A percentile compares a stretch with the other conserved stretches of the same genome.
phyloP scores from a whole-genome alignment of 2,888 invertebrate genomes.

The Plusia festucae region DNA sequence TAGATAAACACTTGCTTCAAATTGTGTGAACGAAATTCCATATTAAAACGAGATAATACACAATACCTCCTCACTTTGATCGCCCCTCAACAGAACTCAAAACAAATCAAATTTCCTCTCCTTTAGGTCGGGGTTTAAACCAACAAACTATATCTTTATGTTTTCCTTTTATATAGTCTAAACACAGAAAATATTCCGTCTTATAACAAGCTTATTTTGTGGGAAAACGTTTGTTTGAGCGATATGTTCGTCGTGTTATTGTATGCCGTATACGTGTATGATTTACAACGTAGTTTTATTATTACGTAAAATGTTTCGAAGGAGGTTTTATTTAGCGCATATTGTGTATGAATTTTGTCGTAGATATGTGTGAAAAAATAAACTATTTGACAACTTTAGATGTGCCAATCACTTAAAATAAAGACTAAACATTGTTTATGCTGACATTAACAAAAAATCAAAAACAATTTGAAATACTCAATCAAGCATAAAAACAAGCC shows the following conservation, averaged over 20 bases:
- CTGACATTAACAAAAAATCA: too few species aligned
- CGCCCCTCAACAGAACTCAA: slow-evolving; percentile 27
- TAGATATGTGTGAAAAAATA: not conserved
- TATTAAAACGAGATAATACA: not conserved
- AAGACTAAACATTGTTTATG: too few species aligned
- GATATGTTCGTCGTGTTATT: slow-evolving; percentile 1
- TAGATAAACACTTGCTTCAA: not conserved
- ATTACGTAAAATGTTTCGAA: not conserved
- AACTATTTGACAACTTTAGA: too few species aligned
- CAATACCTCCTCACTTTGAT: not conserved
- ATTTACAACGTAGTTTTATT: not conserved
- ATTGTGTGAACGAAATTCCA: not conserved
- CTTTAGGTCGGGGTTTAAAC: slow-evolving; percentile 62
- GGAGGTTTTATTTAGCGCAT: not conserved
- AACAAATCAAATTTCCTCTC: slow-evolving; percentile 74
- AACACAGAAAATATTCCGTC: slow-evolving; percentile 34
- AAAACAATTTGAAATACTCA: too few species aligned
- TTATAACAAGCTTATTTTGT: slow-evolving; percentile 34
- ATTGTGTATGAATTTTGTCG: not conserved
- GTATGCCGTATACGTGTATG: not conserved
- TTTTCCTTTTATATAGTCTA: slow-evolving; percentile 40
- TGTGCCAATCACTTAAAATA: too few species aligned
- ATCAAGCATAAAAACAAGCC: too few species aligned
- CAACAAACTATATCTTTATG: slow-evolving; percentile 59
- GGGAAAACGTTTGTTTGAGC: slow-evolving; percentile 36